These are phyloP conservation scores for Pontoporia blainvillei DNA, from an alignment of 2,113 vertebrate genomes.

Conservation along the genomic window DNA sequence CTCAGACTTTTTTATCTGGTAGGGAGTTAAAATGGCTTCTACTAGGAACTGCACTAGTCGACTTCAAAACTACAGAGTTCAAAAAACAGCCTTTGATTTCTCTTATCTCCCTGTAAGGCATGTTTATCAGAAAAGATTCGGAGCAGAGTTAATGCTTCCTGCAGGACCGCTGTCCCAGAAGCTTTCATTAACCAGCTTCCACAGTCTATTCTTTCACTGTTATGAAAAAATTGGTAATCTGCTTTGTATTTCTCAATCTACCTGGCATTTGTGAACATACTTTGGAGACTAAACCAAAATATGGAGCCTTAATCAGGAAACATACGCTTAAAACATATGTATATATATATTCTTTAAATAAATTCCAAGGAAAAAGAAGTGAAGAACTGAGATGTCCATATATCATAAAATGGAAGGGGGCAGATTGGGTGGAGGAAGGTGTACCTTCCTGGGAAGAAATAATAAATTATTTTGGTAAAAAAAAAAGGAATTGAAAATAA, in stretches of 20 bases:
- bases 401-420: not conserved
- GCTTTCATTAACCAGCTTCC: not conserved
- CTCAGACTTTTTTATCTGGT: not conserved
- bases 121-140: constrained; percentile 47
- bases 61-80: constrained; percentile 20
- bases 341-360: not conserved
- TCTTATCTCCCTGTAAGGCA: constrained; percentile 38
- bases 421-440: not conserved
- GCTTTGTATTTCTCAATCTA: not conserved
- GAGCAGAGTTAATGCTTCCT: not conserved
- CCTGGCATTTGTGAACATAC: not conserved
- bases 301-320: not conserved
- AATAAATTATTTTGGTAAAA: not conserved
- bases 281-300: not conserved
- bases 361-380: not conserved
- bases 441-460: not conserved
- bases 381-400: not conserved
- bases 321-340: not conserved
- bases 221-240: not conserved
- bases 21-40: constrained; percentile 31
- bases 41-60: not conserved
- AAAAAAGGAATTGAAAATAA: not conserved
- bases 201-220: not conserved
- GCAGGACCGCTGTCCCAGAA: not conserved
- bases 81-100: constrained; percentile 41